Base-by-base conservation (phyloP, 2,888 invertebrate genomes). In the Rhagonycha lutea region DNA sequence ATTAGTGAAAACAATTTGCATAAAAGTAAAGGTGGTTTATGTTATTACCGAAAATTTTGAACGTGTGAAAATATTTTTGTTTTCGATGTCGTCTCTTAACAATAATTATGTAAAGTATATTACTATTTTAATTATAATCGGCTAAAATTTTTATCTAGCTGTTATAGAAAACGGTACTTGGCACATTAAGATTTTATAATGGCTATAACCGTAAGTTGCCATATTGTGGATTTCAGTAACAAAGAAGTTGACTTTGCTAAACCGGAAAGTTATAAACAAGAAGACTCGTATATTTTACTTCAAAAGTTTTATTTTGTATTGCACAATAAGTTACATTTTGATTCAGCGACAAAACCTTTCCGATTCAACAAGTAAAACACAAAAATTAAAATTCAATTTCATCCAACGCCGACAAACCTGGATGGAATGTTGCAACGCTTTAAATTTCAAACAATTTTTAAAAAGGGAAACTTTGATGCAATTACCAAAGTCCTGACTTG, bases 161-260 rank as follows among this genome's bases (percentile, higher is more conserved):
- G 63, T 65, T 65, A 65, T 65, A 26, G 63, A n/a, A 65, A 65
- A 65, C 63, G 63, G 63, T 65, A 65, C 63, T 24, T 65, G 63
- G 63, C 63, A 65, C 63, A 65, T 65, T 62, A 24, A 65, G 63
- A 65, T 65, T 65, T 65, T 65, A 65, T 65, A 65, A 65, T 65
- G 26, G 63, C 24, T 24, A 65, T 65, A 65, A 65, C 63, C 23
- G 63, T 65, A 65, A 65, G 63, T 65, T 65, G 63, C 63, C 63
- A 65, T 65, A 65, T 65, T 65, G 63, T 65, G 63, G 63, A 65
- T 65, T 65, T 65, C 63, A 24, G 63, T 26, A 65, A 65, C 63
- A 65, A 65, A 65, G 63, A 65, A 65, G 63, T 65, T 65, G 63
- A 65, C 63, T 65, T 24, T 24, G 63, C 63, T 65, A 65, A 65